Base-by-base conservation (phyloP, 2,888 invertebrate genomes). In the Coelopa pilipes region DNA sequence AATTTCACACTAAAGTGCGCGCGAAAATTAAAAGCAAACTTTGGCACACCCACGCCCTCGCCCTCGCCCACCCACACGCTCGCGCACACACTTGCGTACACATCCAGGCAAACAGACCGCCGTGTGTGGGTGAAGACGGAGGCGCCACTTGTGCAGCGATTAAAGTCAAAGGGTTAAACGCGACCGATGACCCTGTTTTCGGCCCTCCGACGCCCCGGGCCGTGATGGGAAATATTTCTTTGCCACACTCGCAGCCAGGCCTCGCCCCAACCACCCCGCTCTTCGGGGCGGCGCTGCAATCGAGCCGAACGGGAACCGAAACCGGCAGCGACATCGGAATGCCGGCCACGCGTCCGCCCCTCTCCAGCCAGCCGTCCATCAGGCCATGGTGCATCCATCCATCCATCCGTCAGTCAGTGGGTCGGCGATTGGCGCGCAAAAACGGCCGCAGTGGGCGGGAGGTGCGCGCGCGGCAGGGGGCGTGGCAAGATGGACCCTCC, bases 1-100 rank as follows among this genome's bases (percentile, higher is more conserved):
- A 70, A 74, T 74, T 74, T 74, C 74, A 74, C 74, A 74, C 65
- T 65, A 65, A 74, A 74, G 55, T 70, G 70, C 70, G 63, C 65
- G 57, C 65, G 70, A 70, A 74, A 74, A 74, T 74, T 69, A 70
- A 70, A 74, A 74, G 66, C 59, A 74, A 70, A 74, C 60, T 50
- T 70, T 70, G 60, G 1, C 12, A 2, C 55, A 17, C 62, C 21
- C 66, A 66, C 46, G 19, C 5, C 55, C 12, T 1, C 55, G 12
- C 62, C 21, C 66, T 50, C 46, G 19, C 5, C 55, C 68, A 24
- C 11, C 7, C 57, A 69, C 45, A 69, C 68, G 34, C 21, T 66
- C 19, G n/a, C 17, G 45, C n/a, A 17, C 34, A 70, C 47, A n/a
- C 60, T 46, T 12, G 12, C n/a, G 47, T 21, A 60, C 49, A 68